These are phyloP conservation scores for Ailurus styani DNA, from an alignment of 2,113 vertebrate species.

Conservation along the genomic window DNA sequence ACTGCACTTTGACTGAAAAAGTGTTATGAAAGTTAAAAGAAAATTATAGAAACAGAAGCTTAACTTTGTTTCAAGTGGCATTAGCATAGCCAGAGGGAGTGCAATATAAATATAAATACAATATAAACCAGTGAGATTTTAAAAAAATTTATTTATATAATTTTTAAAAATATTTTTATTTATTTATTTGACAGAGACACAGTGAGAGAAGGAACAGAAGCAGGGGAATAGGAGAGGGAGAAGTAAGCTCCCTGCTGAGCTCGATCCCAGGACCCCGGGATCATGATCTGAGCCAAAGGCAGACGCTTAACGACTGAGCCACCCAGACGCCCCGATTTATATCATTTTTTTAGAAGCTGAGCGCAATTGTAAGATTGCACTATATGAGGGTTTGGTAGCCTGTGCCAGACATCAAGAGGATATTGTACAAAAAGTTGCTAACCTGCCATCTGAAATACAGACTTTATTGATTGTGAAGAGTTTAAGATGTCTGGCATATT, in stretches of 20 bases:
- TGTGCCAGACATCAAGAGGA: neutral
- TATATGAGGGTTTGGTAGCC: neutral
- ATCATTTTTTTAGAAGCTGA: neutral
- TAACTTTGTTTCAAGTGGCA: neutral
- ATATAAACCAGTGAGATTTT: neutral
- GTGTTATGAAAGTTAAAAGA: neutral
- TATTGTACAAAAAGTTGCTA: neutral
- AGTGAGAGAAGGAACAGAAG: no score
- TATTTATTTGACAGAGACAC: no score
- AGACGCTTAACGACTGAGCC: no score
- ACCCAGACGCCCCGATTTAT: no score
- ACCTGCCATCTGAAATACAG: neutral
- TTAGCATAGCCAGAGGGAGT: neutral
- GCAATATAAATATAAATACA: no score
- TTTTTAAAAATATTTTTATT: no score
- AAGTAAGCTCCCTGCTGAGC: no score
- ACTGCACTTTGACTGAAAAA: neutral
- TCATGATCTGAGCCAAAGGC: no score
- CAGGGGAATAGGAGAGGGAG: no score
- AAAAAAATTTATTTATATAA: neutral
- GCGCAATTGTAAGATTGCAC: neutral
- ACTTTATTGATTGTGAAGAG: conserved; percentile 8
- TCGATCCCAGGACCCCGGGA: no score
- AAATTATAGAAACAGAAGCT: neutral
- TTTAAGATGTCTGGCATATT: neutral